Percentiles rank a stretch among this genome's conserved stretches.
Evolutionary conservation across 2,888 invertebrate genomes (phyloP).

Genomic region (Agriopis leucophaearia): DNA sequence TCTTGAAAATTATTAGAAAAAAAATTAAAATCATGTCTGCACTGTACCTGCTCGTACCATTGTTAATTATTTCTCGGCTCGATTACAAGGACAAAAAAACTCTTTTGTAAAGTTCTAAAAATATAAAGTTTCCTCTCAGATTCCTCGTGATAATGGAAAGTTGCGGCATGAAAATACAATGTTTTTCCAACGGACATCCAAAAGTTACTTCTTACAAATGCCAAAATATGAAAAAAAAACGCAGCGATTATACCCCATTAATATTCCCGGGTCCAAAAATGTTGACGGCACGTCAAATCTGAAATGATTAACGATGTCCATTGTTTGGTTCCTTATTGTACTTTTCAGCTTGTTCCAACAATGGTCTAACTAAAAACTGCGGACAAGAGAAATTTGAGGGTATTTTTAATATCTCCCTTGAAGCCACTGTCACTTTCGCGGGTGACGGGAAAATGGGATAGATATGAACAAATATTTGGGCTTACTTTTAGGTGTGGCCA

Average conservation of each 20-base stretch:
- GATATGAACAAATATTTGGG: constrained; percentile 59
- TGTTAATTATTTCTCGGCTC: not conserved
- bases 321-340: constrained; percentile 71
- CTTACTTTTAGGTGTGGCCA: constrained; percentile 34
- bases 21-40: not conserved
- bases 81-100: not conserved
- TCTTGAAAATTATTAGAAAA: too few relatives aligned
- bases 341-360: constrained; percentile 53
- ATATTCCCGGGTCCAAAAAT: constrained; percentile 45
- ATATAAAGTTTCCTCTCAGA: constrained; percentile 1
- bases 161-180: constrained; percentile 20
- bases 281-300: constrained; percentile 73
- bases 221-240: constrained; percentile 35
- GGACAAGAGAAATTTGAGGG: constrained; percentile 57
- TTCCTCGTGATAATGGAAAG: constrained; percentile 23
- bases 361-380: constrained; percentile 63
- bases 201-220: constrained; percentile 28
- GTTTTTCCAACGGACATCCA: constrained; percentile 24
- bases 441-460: constrained; percentile 64
- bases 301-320: constrained; percentile 68
- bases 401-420: constrained; percentile 69
- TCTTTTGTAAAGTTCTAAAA: constrained; percentile 9
- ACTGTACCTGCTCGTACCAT: not conserved
- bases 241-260: constrained; percentile 44
- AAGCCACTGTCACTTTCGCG: constrained; percentile 60